Conservation (phyloP, 2,888 invertebrate genomes). For the Lydus trimaculatus region DNA sequence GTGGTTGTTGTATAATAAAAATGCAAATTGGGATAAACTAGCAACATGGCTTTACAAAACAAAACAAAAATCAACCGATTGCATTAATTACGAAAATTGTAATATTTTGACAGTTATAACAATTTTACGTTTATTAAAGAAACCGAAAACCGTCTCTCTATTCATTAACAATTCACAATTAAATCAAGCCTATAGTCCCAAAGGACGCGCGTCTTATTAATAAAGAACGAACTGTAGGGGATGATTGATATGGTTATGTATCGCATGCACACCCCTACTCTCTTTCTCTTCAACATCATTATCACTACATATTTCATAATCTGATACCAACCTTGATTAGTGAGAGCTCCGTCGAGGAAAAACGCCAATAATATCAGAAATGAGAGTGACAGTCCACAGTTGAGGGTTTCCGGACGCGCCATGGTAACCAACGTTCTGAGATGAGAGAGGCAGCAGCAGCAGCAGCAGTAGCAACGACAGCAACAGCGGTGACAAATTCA, state of each 20-base stretch:
- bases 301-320: constrained; percentile 31
- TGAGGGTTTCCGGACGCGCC: constrained; percentile 42
- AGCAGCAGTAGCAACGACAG: neutral
- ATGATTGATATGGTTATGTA: constrained; percentile 13
- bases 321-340: constrained; percentile 50
- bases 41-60: constrained; percentile 4
- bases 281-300: neutral
- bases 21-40: constrained; percentile 50
- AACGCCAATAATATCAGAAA: constrained; percentile 47
- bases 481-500: constrained; percentile 32
- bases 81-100: neutral
- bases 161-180: neutral
- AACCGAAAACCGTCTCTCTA: too few relatives aligned
- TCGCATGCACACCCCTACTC: neutral
- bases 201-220: constrained; percentile 11
- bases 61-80: neutral
- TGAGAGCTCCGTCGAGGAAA: constrained; percentile 44
- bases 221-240: constrained; percentile 21
- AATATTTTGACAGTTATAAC: too few relatives aligned
- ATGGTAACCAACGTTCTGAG: constrained; percentile 41
- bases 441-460: constrained; percentile 40
- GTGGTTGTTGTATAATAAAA: constrained; percentile 52
- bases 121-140: too few relatives aligned
- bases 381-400: constrained; percentile 47
- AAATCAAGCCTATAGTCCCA: neutral